A percentile compares a stretch with the other conserved stretches of the same genome.
These are phyloP conservation scores for Tenthredo notha DNA, from an alignment of 2,888 invertebrate species.

Conservation along the genomic window DNA sequence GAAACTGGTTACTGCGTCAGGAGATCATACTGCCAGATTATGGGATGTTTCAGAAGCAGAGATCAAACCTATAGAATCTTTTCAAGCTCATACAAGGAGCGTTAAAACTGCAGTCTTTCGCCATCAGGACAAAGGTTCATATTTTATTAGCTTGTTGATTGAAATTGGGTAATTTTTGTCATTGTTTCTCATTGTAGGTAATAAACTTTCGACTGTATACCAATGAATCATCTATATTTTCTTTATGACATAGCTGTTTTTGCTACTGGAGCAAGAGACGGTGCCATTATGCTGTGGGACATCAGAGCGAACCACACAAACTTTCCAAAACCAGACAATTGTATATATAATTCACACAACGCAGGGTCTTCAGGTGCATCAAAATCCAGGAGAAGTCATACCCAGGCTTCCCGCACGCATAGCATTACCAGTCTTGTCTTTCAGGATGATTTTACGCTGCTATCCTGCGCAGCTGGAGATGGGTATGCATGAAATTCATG, in stretches of 20 bases:
- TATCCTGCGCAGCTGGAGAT: constrained; percentile 93
- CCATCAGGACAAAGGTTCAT: constrained; percentile 81
- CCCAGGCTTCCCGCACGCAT: constrained; percentile 80
- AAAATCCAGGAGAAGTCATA: constrained; percentile 77
- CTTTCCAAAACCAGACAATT: constrained; percentile 85
- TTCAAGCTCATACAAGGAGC: constrained; percentile 89
- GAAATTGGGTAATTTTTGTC: neutral
- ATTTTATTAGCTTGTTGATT: neutral
- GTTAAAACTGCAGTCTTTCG: constrained; percentile 91
- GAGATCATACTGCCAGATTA: constrained; percentile 90
- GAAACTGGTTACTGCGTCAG: constrained; percentile 91
- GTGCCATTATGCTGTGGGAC: constrained; percentile 93
- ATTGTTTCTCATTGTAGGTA: neutral
- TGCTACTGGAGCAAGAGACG: constrained; percentile 94
- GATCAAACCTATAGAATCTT: constrained; percentile 80
- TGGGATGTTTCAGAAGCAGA: constrained; percentile 85
- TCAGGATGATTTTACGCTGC: constrained; percentile 88
- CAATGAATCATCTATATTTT: neutral
- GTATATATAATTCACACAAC: constrained; percentile 85
- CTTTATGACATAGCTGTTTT: constrained; percentile 83
- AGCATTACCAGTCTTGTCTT: constrained; percentile 92
- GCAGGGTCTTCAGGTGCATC: constrained; percentile 74
- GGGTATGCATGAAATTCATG: constrained; percentile 79
- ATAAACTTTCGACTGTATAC: neutral
- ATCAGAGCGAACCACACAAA: constrained; percentile 80